phyloP scores from a whole-genome alignment of 2,888 invertebrate genomes.

The Chloroclystis v-ata region DNA sequence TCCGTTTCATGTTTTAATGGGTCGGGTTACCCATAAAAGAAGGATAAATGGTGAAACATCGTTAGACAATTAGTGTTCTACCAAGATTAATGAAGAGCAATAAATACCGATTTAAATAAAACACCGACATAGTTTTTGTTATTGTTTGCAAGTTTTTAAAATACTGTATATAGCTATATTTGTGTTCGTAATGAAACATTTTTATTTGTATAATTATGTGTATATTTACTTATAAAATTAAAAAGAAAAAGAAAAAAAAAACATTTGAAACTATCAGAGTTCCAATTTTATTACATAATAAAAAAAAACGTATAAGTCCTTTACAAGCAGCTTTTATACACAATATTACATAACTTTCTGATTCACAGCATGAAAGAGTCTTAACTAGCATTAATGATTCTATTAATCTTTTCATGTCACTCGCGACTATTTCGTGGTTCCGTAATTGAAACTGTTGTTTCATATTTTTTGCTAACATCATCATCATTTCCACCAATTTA shows the following conservation, averaged over 20 bases:
- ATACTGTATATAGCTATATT: too few species aligned
- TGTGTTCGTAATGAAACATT: too few species aligned
- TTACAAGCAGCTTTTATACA: neutral
- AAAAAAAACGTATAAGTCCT: neutral
- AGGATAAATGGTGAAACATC: conserved; percentile 54
- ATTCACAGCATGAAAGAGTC: conserved; percentile 7
- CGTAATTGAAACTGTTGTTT: neutral
- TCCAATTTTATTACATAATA: neutral
- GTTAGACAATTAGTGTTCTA: conserved; percentile 48
- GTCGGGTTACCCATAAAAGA: conserved; percentile 50
- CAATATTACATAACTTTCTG: neutral
- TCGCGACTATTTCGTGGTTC: conserved; percentile 2
- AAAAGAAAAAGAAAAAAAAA: too few species aligned
- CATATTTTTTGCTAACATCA: too few species aligned
- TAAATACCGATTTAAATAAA: conserved; percentile 31
- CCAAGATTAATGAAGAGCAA: conserved; percentile 54
- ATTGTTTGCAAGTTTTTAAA: neutral
- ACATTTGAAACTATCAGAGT: too few species aligned
- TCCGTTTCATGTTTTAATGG: conserved; percentile 68
- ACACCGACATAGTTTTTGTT: conserved; percentile 20
- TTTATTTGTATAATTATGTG: too few species aligned
- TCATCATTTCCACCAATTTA: too few species aligned
- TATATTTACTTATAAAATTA: too few species aligned
- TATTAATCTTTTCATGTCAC: conserved; percentile 24
- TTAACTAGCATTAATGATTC: conserved; percentile 25